A percentile compares a stretch with the other conserved stretches of the same genome.
phyloP scores from a whole-genome alignment of 2,113 vertebrate genomes.

The Oreochromis niloticus region DNA sequence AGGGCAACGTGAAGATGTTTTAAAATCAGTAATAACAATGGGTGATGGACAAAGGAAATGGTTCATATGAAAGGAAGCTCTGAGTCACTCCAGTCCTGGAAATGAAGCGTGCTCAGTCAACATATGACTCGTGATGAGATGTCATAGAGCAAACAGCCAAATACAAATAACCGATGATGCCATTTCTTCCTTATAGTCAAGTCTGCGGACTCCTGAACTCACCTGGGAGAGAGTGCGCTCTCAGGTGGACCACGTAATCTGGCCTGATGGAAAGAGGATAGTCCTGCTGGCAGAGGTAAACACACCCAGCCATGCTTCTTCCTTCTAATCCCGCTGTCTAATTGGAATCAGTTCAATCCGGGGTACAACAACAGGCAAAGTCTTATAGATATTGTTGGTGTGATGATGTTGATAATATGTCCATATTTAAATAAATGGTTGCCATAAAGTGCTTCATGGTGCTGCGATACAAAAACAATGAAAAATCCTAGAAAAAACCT shows the following conservation, averaged over 20 bases:
- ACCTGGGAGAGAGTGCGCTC: slow-evolving; percentile 98
- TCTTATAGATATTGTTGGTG: neutral
- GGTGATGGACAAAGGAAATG: accelerated
- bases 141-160: neutral
- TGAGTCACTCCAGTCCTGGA: neutral
- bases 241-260: slow-evolving; percentile 98
- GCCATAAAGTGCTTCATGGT: neutral
- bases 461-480: neutral
- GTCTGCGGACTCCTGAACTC: slow-evolving; percentile 92
- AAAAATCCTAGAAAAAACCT: neutral
- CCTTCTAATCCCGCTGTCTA: neutral
- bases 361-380: neutral
- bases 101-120: neutral
- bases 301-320: neutral
- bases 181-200: slow-evolving; percentile 74
- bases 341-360: neutral
- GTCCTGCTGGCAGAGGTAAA: slow-evolving; percentile 92
- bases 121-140: accelerated
- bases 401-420: neutral
- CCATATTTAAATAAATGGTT: neutral
- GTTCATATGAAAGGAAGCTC: neutral
- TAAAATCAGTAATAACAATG: neutral
- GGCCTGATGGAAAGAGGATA: slow-evolving; percentile 96
- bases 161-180: neutral
- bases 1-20: neutral